Evolutionary conservation across 2,797 vertebrate species (phyloP).

Genomic region (Coilia nasus): DNA sequence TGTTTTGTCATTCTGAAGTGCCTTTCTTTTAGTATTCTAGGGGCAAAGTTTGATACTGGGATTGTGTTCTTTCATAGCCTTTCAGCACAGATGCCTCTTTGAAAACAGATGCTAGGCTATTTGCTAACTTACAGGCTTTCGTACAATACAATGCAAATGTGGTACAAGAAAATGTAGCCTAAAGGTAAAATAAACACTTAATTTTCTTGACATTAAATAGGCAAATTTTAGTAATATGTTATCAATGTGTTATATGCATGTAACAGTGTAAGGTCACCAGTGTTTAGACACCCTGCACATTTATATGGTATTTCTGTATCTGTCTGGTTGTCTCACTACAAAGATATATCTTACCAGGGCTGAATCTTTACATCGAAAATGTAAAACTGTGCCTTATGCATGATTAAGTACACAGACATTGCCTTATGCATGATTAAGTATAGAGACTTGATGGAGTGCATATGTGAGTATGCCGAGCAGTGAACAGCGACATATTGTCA

Average conservation of each 20-base stretch:
- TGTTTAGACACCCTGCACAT: background rate
- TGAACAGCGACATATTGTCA: background rate
- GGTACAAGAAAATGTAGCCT: background rate
- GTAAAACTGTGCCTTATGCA: background rate
- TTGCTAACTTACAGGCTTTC: background rate
- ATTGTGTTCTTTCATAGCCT: background rate
- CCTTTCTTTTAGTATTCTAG: slow-evolving; percentile 18
- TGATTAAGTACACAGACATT: background rate
- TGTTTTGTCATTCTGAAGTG: background rate
- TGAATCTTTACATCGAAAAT: background rate
- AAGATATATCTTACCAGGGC: background rate
- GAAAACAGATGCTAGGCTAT: background rate
- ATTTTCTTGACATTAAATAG: background rate
- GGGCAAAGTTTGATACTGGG: background rate
- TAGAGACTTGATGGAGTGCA: background rate
- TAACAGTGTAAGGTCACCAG: background rate
- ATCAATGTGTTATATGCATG: background rate
- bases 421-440: background rate
- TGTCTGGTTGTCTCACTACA: too few species aligned
- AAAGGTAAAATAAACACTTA: background rate
- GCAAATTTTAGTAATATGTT: background rate
- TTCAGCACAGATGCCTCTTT: background rate
- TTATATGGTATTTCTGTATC: background rate
- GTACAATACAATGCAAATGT: background rate
- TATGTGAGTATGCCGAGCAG: background rate